Conservation (phyloP, 1,140 invertebrate species). For the Drosophila watanabei region DNA sequence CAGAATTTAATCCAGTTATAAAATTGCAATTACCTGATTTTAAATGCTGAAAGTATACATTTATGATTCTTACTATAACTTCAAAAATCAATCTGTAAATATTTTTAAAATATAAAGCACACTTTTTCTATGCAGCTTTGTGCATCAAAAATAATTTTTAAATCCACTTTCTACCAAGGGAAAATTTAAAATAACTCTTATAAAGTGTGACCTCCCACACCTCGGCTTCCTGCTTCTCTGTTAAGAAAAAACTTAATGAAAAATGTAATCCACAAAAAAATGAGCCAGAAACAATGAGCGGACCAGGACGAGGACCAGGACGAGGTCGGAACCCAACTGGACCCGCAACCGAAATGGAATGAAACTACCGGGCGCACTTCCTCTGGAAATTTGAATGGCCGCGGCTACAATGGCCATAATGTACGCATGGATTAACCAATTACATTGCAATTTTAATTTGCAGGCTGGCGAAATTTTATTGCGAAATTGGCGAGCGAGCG, state of each 20-base stretch:
- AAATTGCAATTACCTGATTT: neutral
- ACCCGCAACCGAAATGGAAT: conserved; percentile 23
- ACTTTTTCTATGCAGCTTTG: too few relatives aligned
- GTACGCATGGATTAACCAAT: conserved; percentile 85
- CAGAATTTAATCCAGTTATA: neutral
- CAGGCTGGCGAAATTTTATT: conserved; percentile 84
- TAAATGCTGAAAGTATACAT: too few relatives aligned
- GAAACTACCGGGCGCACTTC: conserved; percentile 63
- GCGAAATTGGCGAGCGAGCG: conserved; percentile 74
- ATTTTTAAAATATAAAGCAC: neutral
- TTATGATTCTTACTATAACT: neutral
- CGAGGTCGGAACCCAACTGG: neutral
- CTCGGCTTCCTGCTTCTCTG: neutral
- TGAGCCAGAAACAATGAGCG: conserved; percentile 39
- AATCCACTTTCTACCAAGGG: neutral
- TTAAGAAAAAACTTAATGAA: conserved; percentile 38
- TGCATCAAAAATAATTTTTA: neutral
- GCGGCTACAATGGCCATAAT: conserved; percentile 68
- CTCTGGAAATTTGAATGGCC: conserved; percentile 55
- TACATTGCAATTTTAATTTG: conserved; percentile 86
- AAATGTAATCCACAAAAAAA: conserved; percentile 54
- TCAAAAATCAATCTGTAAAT: neutral
- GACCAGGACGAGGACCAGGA: neutral
- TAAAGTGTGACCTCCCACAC: conserved; percentile 9
- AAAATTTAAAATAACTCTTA: conserved; percentile 5